A percentile compares a stretch with the other conserved stretches of the same genome.
Conservation (phyloP, 2,888 invertebrate genomes). For the Dynastes hyllus region DNA sequence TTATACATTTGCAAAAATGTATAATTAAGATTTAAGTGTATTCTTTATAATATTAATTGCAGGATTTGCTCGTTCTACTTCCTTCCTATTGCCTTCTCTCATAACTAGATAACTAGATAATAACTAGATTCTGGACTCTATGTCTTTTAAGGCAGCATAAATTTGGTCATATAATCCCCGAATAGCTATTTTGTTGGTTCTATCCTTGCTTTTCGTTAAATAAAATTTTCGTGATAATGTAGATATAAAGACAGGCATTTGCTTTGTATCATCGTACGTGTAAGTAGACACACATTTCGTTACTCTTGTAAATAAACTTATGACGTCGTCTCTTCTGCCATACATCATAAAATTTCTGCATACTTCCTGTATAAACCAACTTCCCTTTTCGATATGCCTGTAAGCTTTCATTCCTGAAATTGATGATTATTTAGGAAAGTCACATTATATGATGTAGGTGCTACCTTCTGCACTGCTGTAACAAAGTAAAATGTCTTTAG, state of each 20-base stretch:
- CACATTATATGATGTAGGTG: not conserved
- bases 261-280: slow-evolving; percentile 7
- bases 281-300: slow-evolving; percentile 65
- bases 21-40: too few relatives aligned
- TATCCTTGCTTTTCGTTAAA: slow-evolving; percentile 44
- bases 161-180: slow-evolving; percentile 3
- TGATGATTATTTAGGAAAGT: slow-evolving; percentile 5
- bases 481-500: slow-evolving; percentile 49
- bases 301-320: slow-evolving; percentile 64
- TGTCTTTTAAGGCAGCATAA: not conserved
- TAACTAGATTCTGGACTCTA: not conserved
- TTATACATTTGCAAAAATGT: too few relatives aligned
- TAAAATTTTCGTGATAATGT: slow-evolving; percentile 49
- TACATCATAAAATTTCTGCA: slow-evolving; percentile 64
- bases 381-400: slow-evolving; percentile 60
- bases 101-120: too few relatives aligned
- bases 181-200: slow-evolving; percentile 27
- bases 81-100: not conserved
- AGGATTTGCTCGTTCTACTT: too few relatives aligned
- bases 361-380: slow-evolving; percentile 68
- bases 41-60: too few relatives aligned
- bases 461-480: slow-evolving; percentile 51
- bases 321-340: slow-evolving; percentile 65
- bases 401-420: slow-evolving; percentile 61
- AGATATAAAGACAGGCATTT: slow-evolving; percentile 50